These are phyloP conservation scores for Rhopilema esculentum DNA, from an alignment of 30 jellyfish, hydroid and myxozoan species.

Conservation along the genomic window DNA sequence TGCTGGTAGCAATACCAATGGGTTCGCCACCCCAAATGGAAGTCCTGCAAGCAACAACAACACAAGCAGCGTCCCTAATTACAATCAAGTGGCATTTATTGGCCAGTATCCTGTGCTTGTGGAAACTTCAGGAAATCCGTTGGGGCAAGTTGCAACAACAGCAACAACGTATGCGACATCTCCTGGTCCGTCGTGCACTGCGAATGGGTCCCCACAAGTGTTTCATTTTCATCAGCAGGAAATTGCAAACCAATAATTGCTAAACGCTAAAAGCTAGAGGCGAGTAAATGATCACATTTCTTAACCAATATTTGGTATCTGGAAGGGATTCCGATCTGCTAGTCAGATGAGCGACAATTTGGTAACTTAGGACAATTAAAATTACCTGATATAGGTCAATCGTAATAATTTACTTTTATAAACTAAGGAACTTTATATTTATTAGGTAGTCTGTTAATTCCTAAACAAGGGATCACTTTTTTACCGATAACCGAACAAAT, in stretches of 20 bases:
- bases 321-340: conserved; percentile 27
- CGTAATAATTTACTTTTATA: conserved; percentile 39
- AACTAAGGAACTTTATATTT: conserved; percentile 39
- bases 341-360: conserved; percentile 17
- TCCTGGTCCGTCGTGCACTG: conserved; percentile 66
- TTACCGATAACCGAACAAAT: background rate
- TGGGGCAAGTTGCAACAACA: conserved; percentile 56
- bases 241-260: conserved; percentile 41
- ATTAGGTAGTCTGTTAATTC: conserved; percentile 30
- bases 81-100: conserved; percentile 73
- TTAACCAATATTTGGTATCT: conserved; percentile 39
- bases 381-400: background rate
- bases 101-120: conserved; percentile 74
- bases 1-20: conserved; percentile 63
- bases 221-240: conserved; percentile 69
- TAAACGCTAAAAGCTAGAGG: background rate
- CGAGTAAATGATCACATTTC: conserved; percentile 22
- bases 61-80: conserved; percentile 52
- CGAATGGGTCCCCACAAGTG: conserved; percentile 61
- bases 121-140: conserved; percentile 49
- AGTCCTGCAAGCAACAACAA: conserved; percentile 45
- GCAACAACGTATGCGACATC: conserved; percentile 67
- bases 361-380: background rate
- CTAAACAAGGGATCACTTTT: conserved; percentile 35
- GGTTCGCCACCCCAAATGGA: conserved; percentile 43